phyloP scores from a whole-genome alignment of 2,113 vertebrate species.

The Pseudopodoces humilis region DNA sequence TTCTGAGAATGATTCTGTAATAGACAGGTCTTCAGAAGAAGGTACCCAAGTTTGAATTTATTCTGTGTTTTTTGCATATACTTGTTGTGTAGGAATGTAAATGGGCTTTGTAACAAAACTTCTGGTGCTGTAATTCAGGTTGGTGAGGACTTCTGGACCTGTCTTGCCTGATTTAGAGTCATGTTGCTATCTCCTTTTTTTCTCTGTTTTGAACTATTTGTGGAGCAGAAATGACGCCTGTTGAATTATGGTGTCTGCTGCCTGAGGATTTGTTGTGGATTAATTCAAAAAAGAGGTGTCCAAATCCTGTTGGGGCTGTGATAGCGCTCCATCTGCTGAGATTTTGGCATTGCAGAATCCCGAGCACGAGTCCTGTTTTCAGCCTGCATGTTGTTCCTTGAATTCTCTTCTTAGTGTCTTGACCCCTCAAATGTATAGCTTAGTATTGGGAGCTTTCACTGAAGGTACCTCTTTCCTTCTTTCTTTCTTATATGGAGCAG shows the following conservation, averaged over 20 bases:
- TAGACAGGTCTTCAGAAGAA: slow-evolving; percentile 44
- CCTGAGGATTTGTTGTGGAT: not conserved
- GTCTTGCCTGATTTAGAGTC: not conserved
- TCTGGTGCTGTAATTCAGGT: not conserved
- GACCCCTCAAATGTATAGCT: not conserved
- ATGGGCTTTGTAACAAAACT: not conserved
- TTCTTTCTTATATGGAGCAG: not conserved
- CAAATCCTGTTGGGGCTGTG: not conserved
- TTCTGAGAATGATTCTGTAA: slow-evolving; percentile 41
- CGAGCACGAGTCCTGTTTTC: accelerated
- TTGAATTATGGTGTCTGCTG: not conserved
- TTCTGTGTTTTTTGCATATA: not conserved
- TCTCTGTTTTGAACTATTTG: not conserved
- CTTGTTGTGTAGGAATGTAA: slow-evolving; percentile 13
- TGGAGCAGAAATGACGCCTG: not conserved
- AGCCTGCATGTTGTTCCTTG: not conserved
- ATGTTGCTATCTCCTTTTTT: not conserved
- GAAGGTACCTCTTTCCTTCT: not conserved
- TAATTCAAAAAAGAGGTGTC: not conserved
- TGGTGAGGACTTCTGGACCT: not conserved
- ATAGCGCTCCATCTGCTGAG: not conserved
- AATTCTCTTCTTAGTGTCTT: not conserved
- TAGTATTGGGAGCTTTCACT: not conserved
- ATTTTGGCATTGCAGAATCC: not conserved
- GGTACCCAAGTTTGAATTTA: not conserved